Evolutionary conservation across 2,113 vertebrate genomes (phyloP), one percentile per base, ranked within the genome.

Genomic region (Muscicapa adusta): DNA sequence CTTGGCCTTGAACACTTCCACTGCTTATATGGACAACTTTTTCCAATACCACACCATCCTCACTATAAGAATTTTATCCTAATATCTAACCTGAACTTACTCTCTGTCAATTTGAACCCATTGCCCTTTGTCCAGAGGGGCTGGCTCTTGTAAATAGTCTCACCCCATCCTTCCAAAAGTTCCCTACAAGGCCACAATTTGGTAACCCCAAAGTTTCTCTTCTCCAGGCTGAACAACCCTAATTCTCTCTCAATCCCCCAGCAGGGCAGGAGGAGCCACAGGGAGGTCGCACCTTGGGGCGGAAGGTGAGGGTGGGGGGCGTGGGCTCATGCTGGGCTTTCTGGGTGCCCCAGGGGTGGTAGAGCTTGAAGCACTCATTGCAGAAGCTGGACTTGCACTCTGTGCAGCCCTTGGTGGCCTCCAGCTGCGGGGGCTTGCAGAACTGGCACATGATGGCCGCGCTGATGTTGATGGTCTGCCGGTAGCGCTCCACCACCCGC

Each of bases 361-460:
- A 99, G 72, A 99, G 98, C 93, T 99, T 99, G 97, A 99, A 99
- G 97, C 99, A 99, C 88, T 99, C 99, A 0, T 99, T 99, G 97
- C 99, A 99, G 97, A 99, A 99, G 97, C 99, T 99, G 71, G 99
- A 98, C 8, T 98, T 98, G 97, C 99, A 99, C 98, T 99, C 99
- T 0, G 99, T 98, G 62, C 99, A 99, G 97, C 99, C 99, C 94
- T 99, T 99, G 48, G 98, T 99, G 96, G 99, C 99, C 95, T 99
- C 99, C 85, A 98, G 98, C 38, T 98, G 97, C 0, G 99, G 98
- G 24, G 99, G 98, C 82, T 99, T 99, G 96, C 99, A 99, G 97
- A 99, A 98, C 95, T 99, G 98, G 97, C 99, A 99, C 98, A 98
- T 98, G 98, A 99, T 98, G 96, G 99, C 98, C 0, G 97, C 97